Base-by-base conservation (phyloP, 92 coral and sea anemone genomes). In the Porites cylindrica region DNA sequence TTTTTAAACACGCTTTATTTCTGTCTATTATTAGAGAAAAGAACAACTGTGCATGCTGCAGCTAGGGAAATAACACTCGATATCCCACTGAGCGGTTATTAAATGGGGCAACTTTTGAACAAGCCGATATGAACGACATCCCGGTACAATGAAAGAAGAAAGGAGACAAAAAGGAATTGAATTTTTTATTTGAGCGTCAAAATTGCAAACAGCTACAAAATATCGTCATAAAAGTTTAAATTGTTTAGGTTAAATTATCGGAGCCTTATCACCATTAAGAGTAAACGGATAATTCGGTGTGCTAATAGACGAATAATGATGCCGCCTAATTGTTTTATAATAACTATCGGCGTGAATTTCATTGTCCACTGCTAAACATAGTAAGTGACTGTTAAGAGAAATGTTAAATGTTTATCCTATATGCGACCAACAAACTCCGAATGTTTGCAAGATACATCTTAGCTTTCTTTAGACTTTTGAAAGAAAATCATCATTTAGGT, bases 261-360 rank as follows among this genome's bases (percentile, higher is more conserved):
- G 12, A 32, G n/a, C 10, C 53, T 62, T 75, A 64, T 73, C 87
- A 51, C 65, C 62, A 50, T 73, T n/a, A 73, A 83, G 52, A 38
- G 24, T 83, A 83, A 83, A 74, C 74, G 81, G 63, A 74, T 83
- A 73, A 83, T 83, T 74, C 81, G 21, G 64, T 59, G 65, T 61
- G 56, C 81, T 83, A 83, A 83, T 83, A 74, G 87, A 73, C 80
- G 21, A 66, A 83, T 83, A 83, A 83, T 83, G 74, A 38, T 23
- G 20, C 24, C 26, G 80, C 73, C 75, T 83, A 83, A 83, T 83
- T 74, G 87, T 83, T 83, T 62, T 62, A 83, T 73, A 83, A 83
- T 83, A 83, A 83, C 87, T 83, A 74, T 73, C 87, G 87, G 70
- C 87, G 65, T 83, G 87, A 75, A 83, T 75, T 63, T 73, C 73